Evolutionary conservation across 1,140 invertebrate species (phyloP), one percentile per base, ranked within the genome.

Genomic region (Archivesica marissinica): DNA sequence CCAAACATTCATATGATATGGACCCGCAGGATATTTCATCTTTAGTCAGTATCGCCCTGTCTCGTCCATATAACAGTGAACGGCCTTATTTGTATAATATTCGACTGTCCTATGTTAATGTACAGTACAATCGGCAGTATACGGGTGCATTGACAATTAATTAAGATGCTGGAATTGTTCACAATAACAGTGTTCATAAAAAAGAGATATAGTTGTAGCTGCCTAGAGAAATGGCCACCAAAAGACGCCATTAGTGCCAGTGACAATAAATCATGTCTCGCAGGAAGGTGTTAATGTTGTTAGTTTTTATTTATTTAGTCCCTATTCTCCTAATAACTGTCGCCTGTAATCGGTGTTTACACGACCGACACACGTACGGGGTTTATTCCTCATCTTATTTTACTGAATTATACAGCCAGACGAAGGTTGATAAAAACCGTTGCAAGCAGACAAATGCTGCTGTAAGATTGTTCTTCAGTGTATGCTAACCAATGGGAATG

Each of bases 231-330:
- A 52, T 3, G 15, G 59, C 59, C 59, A 33, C 59, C 59, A 64
- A 64, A n/a, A 64, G 20, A 35, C 23, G 2, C n/a, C 4, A 64
- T 64, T 64, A 64, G 20, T 35, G 59, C 30, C 59, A 64, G 2
- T 35, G n/a, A 13, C 13, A 17, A 33, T 64, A 35, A 2, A 15
- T 11, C 59, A 64, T 35, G 59, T 7, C 1, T 35, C 30, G 23
- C 7, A 20, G 2, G 6, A 64, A 64, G 30, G 59, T 64, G 59
- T 35, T 64, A 64, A 59, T 59, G 54, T 3, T 59, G 54, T 59
- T 2, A 52, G n/a, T 2, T 59, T 59, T 59, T 59, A 59, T 59
- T 59, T 59, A 15, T 59, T 59, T 59, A 59, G 54, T 59, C 25
- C n/a, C 54, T 28, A 28, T 28, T 9, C 54, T 28, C 13, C 54